phyloP scores from a whole-genome alignment of 53 echinoderm and acorn worm species.

The Henricia sp. region DNA sequence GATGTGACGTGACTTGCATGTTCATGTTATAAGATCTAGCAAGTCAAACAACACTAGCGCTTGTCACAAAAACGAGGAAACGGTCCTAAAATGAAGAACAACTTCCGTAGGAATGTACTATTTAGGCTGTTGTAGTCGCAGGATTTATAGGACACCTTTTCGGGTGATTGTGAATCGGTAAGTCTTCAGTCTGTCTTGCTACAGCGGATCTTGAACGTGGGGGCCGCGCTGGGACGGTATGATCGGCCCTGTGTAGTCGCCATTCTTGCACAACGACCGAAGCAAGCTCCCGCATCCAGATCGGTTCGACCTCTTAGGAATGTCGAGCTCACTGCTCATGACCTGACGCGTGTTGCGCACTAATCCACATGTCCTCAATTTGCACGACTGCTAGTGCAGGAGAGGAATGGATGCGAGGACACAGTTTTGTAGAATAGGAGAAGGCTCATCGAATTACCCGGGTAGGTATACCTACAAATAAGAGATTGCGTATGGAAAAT shows the following conservation, averaged over 20 bases:
- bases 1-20: constrained; percentile 1
- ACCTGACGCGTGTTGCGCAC: constrained; percentile 40
- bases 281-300: not conserved
- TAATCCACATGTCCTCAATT: not conserved
- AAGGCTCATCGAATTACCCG: no score
- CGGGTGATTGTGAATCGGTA: not conserved
- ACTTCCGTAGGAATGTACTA: not conserved
- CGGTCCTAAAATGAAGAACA: not conserved
- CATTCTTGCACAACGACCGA: constrained; percentile 43
- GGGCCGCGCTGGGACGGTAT: constrained; percentile 8
- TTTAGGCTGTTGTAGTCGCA: not conserved
- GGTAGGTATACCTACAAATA: no score
- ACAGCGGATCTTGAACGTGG: not conserved
- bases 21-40: not conserved
- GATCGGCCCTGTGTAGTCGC: constrained; percentile 25
- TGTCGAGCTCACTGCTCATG: constrained; percentile 48
- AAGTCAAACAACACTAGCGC: not conserved
- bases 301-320: constrained; percentile 43
- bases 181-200: not conserved
- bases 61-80: not conserved
- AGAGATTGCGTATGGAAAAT: no score
- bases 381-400: not conserved
- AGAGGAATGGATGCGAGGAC: no score
- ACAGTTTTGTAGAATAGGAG: no score
- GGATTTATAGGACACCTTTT: not conserved